Evolutionary conservation across 2,888 invertebrate species (phyloP), one percentile per base, ranked within the genome.

Genomic region (Syrphus vitripennis): DNA sequence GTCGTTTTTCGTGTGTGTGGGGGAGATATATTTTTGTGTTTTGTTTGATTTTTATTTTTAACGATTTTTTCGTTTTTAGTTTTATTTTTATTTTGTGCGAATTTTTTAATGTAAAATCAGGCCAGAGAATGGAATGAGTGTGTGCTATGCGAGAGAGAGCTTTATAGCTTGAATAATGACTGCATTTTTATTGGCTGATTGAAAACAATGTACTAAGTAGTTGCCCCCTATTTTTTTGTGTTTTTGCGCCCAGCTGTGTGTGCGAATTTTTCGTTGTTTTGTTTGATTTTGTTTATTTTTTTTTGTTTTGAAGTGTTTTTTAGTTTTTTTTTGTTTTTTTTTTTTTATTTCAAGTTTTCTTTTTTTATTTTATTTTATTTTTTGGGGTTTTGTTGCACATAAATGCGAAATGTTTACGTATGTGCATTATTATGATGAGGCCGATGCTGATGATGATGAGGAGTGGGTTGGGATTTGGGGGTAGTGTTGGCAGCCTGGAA

Each of bases 141-240:
- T 74, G 59, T 89, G 77, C 80, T 40, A 76, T 80, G 76, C 79
- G 84, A 80, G 79, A 80, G 87, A 81, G 88, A 88, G 83, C 87
- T 89, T 88, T 88, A 89, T 87, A 86, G 88, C 87, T 88, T 88
- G 89, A 89, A 90, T 91, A 91, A 91, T 90, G 91, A 91, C 92
- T 92, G 91, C 90, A 90, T 92, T 92, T 92, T 92, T 92, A 92
- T 92, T 92, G 92, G 92, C 91, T 92, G 91, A 90, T 91, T 90
- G 90, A 90, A 90, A 90, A 90, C 89, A 90, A 90, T 89, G 88
- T 89, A 89, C 90, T 90, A 91, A 91, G 90, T 90, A 91, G 91
- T 89, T 89, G 89, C 89, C 89, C 89, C 88, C 88, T 87, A 87
- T 88, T 88, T 89, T 90, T 88, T 90, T 90, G 89, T 90, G 89